Base-by-base conservation (phyloP, 2,888 invertebrate genomes). In the Parelbella ahira region DNA sequence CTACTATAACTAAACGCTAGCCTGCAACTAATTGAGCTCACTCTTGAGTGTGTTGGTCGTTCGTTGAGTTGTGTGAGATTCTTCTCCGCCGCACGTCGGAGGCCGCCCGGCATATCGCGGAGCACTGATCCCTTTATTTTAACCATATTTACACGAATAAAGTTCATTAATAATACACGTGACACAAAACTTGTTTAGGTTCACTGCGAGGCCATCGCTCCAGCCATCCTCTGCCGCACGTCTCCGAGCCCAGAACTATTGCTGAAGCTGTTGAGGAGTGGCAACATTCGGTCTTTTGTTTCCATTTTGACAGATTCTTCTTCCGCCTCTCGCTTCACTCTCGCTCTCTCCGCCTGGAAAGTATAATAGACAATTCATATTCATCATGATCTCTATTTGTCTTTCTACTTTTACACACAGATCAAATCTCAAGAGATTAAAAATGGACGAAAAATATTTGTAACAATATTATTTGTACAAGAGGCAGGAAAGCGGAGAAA, bases 191-290 rank as follows among this genome's bases (percentile, higher is more conserved):
- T 4, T 4, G 3, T 28, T 27, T 13, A 5, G 4, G 39, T 33
- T 79, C 74, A 87, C 68, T 86, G 86, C 36, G 86, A 74, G 29
- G 86, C 86, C 29, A 86, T 84, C 0, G 87, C 87, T 1, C 84
- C 84, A 1, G 86, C 87, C 57, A 87, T 72, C 50, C 87, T 60
- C 47, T 87, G 86, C 54, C 86, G 72, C 1, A 87, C 84, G 50
- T 80, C 86, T 8, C 67, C 64, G 2, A 87, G 63, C 6, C 75
- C 67, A 0, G 84, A 70, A 0, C 82, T 77, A 33, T 82, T 86
- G 46, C 79, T 69, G 62, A 87, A 86, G 0, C 87, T 78, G 37
- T 84, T 86, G 25, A 86, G 64, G n/a, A 82, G 57, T 0, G 79
- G 75, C 20, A 77, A 53, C 54, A 72, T 78, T 58, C 63, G 74